Evolutionary conservation across 2,113 vertebrate genomes (phyloP).

Genomic region (Amia ocellicauda): DNA sequence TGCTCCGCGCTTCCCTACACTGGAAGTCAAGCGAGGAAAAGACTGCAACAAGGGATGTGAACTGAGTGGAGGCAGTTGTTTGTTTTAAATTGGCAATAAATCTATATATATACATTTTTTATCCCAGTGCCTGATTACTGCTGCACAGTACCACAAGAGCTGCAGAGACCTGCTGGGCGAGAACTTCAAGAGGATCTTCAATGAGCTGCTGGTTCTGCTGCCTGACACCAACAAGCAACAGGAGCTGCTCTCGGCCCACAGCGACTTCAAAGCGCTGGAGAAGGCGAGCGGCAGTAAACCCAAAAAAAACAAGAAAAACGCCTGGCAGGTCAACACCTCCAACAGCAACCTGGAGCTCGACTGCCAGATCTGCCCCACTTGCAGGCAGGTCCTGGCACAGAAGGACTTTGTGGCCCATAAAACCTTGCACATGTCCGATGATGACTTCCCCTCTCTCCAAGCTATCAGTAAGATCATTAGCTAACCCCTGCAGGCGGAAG

Average conservation of each 20-base stretch:
- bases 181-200: constrained; percentile 86
- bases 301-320: constrained; percentile 81
- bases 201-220: constrained; percentile 86
- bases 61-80: no score
- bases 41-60: no score
- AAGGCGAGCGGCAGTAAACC: constrained; percentile 63
- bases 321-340: constrained; percentile 67
- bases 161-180: constrained; percentile 83
- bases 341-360: constrained; percentile 68
- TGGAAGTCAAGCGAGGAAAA: no score
- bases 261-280: constrained; percentile 69
- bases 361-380: constrained; percentile 85
- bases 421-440: constrained; percentile 76
- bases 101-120: no score
- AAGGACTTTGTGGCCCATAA: constrained; percentile 84
- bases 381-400: constrained; percentile 85
- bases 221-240: constrained; percentile 90
- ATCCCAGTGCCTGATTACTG: constrained; percentile 82
- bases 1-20: no score
- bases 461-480: constrained; percentile 88
- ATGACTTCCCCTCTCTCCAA: constrained; percentile 93
- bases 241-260: constrained; percentile 88
- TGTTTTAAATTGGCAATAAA: no score
- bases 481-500: constrained; percentile 65
- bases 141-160: constrained; percentile 82